Conservation (phyloP, 1,140 invertebrate species). For the Bombus fervidus region DNA sequence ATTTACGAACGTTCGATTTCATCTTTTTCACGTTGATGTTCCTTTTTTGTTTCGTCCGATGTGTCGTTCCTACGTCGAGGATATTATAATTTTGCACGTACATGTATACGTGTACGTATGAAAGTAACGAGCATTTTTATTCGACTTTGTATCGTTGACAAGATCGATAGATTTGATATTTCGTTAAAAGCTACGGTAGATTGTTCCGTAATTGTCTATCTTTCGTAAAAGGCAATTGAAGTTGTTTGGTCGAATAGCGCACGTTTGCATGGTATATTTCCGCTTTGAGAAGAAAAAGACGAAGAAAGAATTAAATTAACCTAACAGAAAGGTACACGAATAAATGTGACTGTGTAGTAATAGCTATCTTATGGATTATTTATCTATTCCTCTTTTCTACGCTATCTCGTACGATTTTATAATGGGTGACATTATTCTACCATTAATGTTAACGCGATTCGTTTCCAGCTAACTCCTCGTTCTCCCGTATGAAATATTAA, state of each 20-base stretch:
- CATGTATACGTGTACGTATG: no score
- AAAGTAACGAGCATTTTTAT: no score
- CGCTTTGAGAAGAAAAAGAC: not conserved
- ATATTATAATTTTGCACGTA: no score
- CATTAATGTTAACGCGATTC: not conserved
- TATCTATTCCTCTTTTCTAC: not conserved
- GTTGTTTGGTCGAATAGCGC: not conserved
- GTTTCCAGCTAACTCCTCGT: no score
- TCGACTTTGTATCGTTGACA: no score
- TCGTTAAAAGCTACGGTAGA: not conserved
- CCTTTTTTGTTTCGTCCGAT: not conserved
- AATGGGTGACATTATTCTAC: not conserved
- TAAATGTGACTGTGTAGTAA: not conserved
- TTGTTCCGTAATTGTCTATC: not conserved
- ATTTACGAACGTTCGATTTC: not conserved
- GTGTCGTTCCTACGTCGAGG: no score
- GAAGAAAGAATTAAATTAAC: not conserved
- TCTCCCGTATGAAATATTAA: not conserved
- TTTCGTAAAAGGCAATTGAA: no score
- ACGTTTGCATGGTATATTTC: not conserved
- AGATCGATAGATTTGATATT: not conserved
- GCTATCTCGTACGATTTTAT: not conserved
- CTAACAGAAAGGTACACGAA: not conserved
- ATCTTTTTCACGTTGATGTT: not conserved
- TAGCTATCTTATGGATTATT: not conserved